These are phyloP conservation scores for Drosophila cracens DNA, from an alignment of 2,888 invertebrate species.

Conservation along the genomic window DNA sequence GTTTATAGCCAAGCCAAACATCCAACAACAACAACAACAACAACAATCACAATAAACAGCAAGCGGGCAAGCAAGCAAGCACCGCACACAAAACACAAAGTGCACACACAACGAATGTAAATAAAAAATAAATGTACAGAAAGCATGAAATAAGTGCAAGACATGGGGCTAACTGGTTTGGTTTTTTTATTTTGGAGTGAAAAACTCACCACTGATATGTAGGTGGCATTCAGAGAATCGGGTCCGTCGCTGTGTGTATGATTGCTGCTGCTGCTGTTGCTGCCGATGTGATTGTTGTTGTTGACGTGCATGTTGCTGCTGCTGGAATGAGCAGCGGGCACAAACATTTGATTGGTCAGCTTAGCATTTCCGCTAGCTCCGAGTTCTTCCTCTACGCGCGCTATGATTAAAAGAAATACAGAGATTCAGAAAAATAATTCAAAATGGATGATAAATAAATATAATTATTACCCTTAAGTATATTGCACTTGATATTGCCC, in stretches of 20 bases:
- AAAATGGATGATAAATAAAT: not conserved
- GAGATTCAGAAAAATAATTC: not conserved
- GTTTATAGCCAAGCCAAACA: conserved; percentile 37
- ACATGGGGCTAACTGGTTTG: conserved; percentile 65
- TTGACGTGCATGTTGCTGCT: conserved; percentile 49
- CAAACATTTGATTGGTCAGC: conserved; percentile 87
- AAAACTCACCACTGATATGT: conserved; percentile 90
- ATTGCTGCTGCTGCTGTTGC: conserved; percentile 40
- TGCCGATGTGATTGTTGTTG: conserved; percentile 55
- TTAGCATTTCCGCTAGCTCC: conserved; percentile 85
- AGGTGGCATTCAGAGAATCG: conserved; percentile 88
- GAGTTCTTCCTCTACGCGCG: conserved; percentile 88
- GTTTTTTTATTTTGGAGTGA: conserved; percentile 39
- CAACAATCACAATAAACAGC: conserved; percentile 46
- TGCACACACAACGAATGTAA: conserved; percentile 67
- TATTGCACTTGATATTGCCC: conserved; percentile 97
- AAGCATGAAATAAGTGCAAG: conserved; percentile 70
- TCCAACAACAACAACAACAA: conserved; percentile 29
- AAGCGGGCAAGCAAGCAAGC: conserved; percentile 54
- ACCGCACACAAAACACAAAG: conserved; percentile 62
- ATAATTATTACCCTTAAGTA: conserved; percentile 91
- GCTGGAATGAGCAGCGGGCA: conserved; percentile 84
- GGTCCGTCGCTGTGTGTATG: conserved; percentile 82
- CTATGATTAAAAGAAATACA: conserved; percentile 80
- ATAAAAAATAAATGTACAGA: conserved; percentile 67